phyloP scores from a whole-genome alignment of 2,113 vertebrate genomes.

The Pardalotus punctatus region DNA sequence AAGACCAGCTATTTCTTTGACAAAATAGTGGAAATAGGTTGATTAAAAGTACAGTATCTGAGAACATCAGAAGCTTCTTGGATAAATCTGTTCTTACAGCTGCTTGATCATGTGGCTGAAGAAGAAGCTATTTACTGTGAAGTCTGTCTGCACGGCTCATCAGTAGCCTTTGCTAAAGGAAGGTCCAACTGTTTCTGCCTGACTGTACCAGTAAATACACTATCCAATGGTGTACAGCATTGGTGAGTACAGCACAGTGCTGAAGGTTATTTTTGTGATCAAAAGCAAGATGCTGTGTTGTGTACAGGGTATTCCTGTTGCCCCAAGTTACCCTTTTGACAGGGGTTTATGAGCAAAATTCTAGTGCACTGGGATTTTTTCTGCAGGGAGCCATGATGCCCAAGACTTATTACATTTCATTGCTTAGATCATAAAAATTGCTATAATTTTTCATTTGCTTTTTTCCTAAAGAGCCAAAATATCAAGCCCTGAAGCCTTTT shows the following conservation, averaged over 20 bases:
- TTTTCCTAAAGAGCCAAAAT: not conserved
- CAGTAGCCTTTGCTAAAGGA: not conserved
- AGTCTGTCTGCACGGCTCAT: not conserved
- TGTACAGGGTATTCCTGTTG: not conserved
- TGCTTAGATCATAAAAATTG: not conserved
- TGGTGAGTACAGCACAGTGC: not conserved
- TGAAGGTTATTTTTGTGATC: not conserved
- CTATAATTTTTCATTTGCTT: not conserved
- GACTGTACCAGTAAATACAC: not conserved
- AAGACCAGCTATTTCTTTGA: slow-evolving; percentile 8
- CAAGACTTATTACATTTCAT: not conserved
- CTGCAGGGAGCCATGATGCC: not conserved
- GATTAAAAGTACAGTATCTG: not conserved
- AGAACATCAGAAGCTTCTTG: not conserved
- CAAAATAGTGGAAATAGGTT: not conserved
- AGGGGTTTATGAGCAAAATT: not conserved
- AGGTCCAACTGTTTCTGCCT: not conserved
- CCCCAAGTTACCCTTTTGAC: not conserved
- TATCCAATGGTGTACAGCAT: fast-evolving
- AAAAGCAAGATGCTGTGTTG: not conserved
- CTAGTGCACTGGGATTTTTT: not conserved
- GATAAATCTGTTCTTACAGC: not conserved
- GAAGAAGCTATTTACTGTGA: not conserved
- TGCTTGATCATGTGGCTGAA: not conserved
- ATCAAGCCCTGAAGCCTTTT: not conserved